Conservation (phyloP, 2,888 invertebrate genomes). For the Gasteruption jaculator region DNA sequence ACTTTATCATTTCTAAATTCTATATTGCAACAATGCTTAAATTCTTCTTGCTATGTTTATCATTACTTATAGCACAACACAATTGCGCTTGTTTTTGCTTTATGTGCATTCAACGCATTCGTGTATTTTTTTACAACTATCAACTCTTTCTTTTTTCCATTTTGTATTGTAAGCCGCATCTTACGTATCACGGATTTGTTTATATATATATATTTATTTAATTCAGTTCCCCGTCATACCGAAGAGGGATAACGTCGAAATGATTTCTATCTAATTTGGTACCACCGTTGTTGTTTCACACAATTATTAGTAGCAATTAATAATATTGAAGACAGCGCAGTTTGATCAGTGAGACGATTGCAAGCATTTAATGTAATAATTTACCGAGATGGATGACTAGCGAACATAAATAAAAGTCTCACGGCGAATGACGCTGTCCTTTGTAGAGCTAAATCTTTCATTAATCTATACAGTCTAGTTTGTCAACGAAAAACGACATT, state of each 20-base stretch:
- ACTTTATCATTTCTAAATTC: too few relatives aligned
- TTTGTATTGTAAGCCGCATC: background rate
- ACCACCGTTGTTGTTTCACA: too few relatives aligned
- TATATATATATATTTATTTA: slow-evolving; percentile 5
- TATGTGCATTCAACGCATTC: slow-evolving; percentile 16
- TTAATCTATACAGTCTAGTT: too few relatives aligned
- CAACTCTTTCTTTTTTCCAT: slow-evolving; percentile 11
- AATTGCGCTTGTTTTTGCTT: slow-evolving; percentile 17
- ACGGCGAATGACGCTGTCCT: too few relatives aligned
- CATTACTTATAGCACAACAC: slow-evolving; percentile 22
- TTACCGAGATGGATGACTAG: slow-evolving; percentile 25
- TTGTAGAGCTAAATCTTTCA: too few relatives aligned
- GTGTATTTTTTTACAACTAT: slow-evolving; percentile 23
- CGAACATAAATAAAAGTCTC: slow-evolving; percentile 26
- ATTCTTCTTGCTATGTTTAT: slow-evolving; percentile 19
- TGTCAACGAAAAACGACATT: slow-evolving; percentile 8
- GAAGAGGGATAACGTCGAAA: too few relatives aligned
- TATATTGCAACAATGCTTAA: slow-evolving; percentile 34
- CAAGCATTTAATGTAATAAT: too few relatives aligned
- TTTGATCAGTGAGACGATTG: too few relatives aligned
- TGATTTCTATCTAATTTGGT: too few relatives aligned
- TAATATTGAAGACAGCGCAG: too few relatives aligned
- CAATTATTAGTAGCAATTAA: too few relatives aligned
- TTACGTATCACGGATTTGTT: slow-evolving; percentile 6
- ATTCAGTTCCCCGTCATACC: too few relatives aligned